phyloP scores from a whole-genome alignment of 2,888 invertebrate species.

The Monochamus alternatus region DNA sequence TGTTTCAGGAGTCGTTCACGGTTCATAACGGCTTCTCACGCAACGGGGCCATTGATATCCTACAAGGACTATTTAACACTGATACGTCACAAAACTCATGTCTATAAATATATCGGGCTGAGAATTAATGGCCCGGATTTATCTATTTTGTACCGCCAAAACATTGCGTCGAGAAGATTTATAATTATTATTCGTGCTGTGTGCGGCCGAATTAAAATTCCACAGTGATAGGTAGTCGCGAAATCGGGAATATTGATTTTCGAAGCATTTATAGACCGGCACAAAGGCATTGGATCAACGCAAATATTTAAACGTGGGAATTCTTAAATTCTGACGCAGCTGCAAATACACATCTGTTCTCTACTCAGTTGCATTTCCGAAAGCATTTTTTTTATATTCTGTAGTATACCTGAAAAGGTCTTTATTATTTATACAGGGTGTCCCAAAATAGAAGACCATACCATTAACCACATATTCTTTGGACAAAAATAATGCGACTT shows the following conservation, averaged over 20 bases:
- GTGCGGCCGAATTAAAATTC: constrained; percentile 12
- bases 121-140: constrained; percentile 51
- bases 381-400: too few species aligned
- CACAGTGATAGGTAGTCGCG: background rate
- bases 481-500: too few species aligned
- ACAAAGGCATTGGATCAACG: too few species aligned
- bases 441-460: too few species aligned
- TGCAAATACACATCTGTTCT: too few species aligned
- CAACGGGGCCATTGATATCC: constrained; percentile 61
- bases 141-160: constrained; percentile 50
- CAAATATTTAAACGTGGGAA: too few species aligned
- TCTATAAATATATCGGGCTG: constrained; percentile 58
- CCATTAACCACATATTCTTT: too few species aligned
- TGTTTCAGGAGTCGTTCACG: constrained; percentile 49
- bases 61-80: constrained; percentile 61
- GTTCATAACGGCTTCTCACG: constrained; percentile 60
- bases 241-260: background rate
- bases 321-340: too few species aligned
- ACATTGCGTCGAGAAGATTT: constrained; percentile 19
- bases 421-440: too few species aligned
- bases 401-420: too few species aligned
- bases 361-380: too few species aligned
- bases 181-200: constrained; percentile 14
- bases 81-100: constrained; percentile 57
- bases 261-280: background rate